A percentile compares a stretch with the other conserved stretches of the same genome.
phyloP scores from a whole-genome alignment of 2,888 invertebrate species.

The Cryptus viduatorius region DNA sequence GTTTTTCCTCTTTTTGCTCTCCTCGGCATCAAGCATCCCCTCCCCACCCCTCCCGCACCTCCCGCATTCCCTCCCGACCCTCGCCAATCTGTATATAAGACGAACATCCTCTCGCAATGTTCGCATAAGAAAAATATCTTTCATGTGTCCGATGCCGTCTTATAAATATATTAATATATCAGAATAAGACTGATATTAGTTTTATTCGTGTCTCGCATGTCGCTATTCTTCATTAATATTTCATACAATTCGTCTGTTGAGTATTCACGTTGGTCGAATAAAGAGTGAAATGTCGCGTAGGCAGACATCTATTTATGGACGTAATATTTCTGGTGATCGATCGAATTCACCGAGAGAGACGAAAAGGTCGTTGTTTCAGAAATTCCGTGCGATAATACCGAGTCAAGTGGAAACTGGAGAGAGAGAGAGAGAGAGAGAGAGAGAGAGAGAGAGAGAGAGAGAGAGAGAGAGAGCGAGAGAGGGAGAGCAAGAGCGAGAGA shows the following conservation, averaged over 20 bases:
- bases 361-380: conserved; percentile 15
- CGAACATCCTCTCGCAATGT: conserved; percentile 43
- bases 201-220: conserved; percentile 22
- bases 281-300: conserved; percentile 30
- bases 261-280: neutral
- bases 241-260: conserved; percentile 8
- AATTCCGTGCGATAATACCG: neutral
- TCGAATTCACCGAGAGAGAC: conserved; percentile 27
- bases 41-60: neutral
- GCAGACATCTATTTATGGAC: conserved; percentile 49
- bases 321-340: conserved; percentile 47
- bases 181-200: neutral
- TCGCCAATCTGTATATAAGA: neutral
- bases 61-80: neutral
- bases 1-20: conserved; percentile 1
- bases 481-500: too few relatives aligned
- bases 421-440: conserved; percentile 64
- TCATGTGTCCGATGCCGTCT: neutral
- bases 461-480: conserved; percentile 65
- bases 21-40: neutral
- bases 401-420: conserved; percentile 7
- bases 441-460: conserved; percentile 63
- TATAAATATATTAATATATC: conserved; percentile 48
- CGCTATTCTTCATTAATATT: conserved; percentile 27
- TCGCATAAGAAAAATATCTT: conserved; percentile 36